A percentile compares a stretch with the other conserved stretches of the same genome.
Conservation (phyloP, 2,113 vertebrate species). For the Leptobrachium leishanense region DNA sequence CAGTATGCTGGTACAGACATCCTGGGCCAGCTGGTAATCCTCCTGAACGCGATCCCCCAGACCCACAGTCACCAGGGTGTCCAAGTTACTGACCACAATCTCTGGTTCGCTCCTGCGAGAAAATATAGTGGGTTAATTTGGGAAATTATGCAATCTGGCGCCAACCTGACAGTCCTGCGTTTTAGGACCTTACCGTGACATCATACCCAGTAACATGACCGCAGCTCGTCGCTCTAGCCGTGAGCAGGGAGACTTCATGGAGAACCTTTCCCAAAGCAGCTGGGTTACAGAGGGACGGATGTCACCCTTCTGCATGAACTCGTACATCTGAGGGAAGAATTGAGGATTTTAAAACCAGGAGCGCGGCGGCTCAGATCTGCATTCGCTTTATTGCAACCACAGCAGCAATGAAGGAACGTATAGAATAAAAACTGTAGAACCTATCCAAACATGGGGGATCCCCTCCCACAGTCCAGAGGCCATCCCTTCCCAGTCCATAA, state of each 20-base stretch:
- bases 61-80: constrained; percentile 80
- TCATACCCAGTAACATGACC: constrained; percentile 88
- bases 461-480: too few species aligned
- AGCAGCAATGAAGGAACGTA: too few species aligned
- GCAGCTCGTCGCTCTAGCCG: constrained; percentile 75
- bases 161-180: background rate
- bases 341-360: background rate
- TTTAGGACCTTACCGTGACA: constrained; percentile 75
- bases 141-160: too few species aligned
- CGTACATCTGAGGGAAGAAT: constrained; percentile 73
- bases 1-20: constrained; percentile 79
- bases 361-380: too few species aligned
- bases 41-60: constrained; percentile 78
- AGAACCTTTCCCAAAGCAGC: constrained; percentile 87
- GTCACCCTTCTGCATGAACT: constrained; percentile 83
- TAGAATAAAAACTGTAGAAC: too few species aligned
- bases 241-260: constrained; percentile 75
- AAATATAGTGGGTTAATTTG: background rate
- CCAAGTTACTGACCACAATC: constrained; percentile 90
- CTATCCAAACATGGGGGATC: too few species aligned
- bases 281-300: constrained; percentile 83
- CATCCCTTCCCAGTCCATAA: too few species aligned
- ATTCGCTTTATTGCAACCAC: too few species aligned
- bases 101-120: constrained; percentile 82
- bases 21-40: constrained; percentile 84